Conservation (phyloP, 2,888 invertebrate genomes). For the Lasius platythorax region DNA sequence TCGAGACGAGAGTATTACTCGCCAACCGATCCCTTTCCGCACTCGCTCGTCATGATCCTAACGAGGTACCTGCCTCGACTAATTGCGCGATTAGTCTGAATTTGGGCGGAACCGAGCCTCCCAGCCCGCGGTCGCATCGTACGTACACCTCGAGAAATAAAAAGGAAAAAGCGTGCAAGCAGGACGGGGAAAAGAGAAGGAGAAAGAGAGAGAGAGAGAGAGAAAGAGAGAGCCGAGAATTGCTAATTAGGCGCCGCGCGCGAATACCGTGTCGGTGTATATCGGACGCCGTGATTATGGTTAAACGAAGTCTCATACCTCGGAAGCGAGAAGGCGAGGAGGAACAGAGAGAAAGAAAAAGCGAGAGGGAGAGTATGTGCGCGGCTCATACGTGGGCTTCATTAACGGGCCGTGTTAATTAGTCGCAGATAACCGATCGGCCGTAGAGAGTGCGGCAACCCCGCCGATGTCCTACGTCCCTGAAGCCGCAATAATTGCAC, state of each 20-base stretch:
- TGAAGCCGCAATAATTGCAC: conserved; percentile 64
- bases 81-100: conserved; percentile 74
- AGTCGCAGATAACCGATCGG: conserved; percentile 83
- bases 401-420: conserved; percentile 84
- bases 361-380: conserved; percentile 65
- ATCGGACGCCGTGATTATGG: conserved; percentile 79
- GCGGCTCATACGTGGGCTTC: conserved; percentile 80
- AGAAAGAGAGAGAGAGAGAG: conserved; percentile 57
- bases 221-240: conserved; percentile 69
- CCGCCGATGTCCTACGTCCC: conserved; percentile 69
- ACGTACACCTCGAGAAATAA: conserved; percentile 40
- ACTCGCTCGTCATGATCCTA: conserved; percentile 54
- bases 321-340: conserved; percentile 58
- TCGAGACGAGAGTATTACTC: conserved; percentile 23
- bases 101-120: conserved; percentile 69
- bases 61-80: conserved; percentile 65
- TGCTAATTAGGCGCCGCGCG: conserved; percentile 82
- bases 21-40: conserved; percentile 30
- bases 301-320: conserved; percentile 70
- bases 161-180: conserved; percentile 1
- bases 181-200: conserved; percentile 36
- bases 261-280: conserved; percentile 78
- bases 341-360: conserved; percentile 62
- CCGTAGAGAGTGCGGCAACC: conserved; percentile 74
- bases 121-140: conserved; percentile 55